Conservation (phyloP, 1,140 invertebrate genomes). For the Drosophila pseudoobscura region DNA sequence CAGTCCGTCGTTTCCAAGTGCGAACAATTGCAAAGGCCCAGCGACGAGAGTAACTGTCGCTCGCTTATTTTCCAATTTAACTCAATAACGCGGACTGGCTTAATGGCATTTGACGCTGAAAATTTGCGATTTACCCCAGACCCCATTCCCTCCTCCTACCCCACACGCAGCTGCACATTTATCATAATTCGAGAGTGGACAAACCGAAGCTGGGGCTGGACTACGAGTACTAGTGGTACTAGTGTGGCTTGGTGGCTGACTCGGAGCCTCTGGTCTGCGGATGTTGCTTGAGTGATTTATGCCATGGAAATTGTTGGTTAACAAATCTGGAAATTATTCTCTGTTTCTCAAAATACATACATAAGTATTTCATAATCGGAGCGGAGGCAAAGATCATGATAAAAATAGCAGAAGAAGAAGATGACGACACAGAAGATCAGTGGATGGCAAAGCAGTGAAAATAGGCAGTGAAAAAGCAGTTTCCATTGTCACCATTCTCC, state of each 20-base stretch:
- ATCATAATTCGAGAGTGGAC: slow-evolving; percentile 52
- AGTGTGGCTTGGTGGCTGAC: not conserved
- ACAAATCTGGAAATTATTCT: slow-evolving; percentile 12
- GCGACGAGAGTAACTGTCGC: slow-evolving; percentile 60
- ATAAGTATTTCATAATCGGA: not conserved
- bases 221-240: no score
- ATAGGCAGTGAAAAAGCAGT: slow-evolving; percentile 1
- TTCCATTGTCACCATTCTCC: slow-evolving; percentile 20
- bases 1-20: slow-evolving; percentile 53
- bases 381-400: not conserved
- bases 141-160: not conserved
- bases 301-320: slow-evolving; percentile 37
- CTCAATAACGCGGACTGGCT: slow-evolving; percentile 76
- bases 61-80: slow-evolving; percentile 81
- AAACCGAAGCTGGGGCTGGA: slow-evolving; percentile 22
- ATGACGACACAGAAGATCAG: no score
- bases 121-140: slow-evolving; percentile 72
- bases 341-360: slow-evolving; percentile 9
- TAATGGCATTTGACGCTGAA: slow-evolving; percentile 79
- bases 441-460: no score
- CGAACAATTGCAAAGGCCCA: slow-evolving; percentile 66
- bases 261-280: slow-evolving; percentile 31
- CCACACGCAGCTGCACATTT: slow-evolving; percentile 37
- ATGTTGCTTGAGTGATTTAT: slow-evolving; percentile 57
- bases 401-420: not conserved